Evolutionary conservation across 1,140 invertebrate species (phyloP), one percentile per base, ranked within the genome.

Genomic region (Heterodera carotae): DNA sequence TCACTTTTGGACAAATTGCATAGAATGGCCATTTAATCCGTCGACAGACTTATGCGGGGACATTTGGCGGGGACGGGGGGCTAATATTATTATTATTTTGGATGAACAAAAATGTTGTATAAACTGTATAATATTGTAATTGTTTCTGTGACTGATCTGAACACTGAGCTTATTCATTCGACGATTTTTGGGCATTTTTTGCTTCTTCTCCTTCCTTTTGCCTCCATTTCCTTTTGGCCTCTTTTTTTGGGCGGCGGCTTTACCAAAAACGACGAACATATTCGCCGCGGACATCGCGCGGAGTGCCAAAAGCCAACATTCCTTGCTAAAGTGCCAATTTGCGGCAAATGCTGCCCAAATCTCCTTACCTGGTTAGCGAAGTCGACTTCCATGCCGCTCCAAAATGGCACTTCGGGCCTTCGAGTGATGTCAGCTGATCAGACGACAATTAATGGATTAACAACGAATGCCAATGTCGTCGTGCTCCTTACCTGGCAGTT

Each of bases 251-350:
- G 12, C 48, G 15, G 2, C 22, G 48, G 15, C 5, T 56, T 80
- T 80, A 86, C 85, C 85, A 86, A 84, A 86, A 75, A 60, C 85
- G 81, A 33, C 85, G 83, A 15, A 86, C 86, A 77, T 86, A 86
- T 66, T 86, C 86, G 66, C 85, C 85, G 60, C 86, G 69, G 29
- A 87, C 85, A 77, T 87, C 85, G 77, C 85, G 84, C 12, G 85
- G 85, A 60, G 85, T 87, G 29, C 85, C 85, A 75, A 87, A 88
- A 15, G 84, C 76, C 33, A 84, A 77, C 85, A 87, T 87, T 69
- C 85, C 85, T 62, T 69, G 73, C 79, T 79, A 72, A 39, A 83
- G 80, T 68, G 62, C 1, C 25, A n/a, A 18, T 29, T n/a, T 15
- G 48, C 12, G 18, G 48, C 12, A 18, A 18, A 22, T 18, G 48